Evolutionary conservation across 2,113 vertebrate species (phyloP).

Genomic region (Osmerus mordax): DNA sequence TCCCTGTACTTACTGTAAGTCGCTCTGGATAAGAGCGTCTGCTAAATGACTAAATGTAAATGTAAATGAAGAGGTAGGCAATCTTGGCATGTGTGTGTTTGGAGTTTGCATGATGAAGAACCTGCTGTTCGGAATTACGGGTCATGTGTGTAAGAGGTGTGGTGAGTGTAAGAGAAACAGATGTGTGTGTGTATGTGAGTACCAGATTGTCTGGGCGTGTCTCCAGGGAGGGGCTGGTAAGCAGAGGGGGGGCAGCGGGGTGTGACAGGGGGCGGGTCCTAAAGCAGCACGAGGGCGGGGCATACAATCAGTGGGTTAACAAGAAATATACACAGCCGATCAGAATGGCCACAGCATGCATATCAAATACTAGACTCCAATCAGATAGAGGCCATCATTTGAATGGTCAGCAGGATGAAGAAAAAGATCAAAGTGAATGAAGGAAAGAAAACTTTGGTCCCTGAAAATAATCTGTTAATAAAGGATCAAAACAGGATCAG

Average conservation of each 20-base stretch:
- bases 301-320: constrained; percentile 11
- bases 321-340: constrained; percentile 16
- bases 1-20: no score
- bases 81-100: background rate
- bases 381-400: constrained; percentile 15
- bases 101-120: no score
- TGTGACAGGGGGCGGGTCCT: background rate
- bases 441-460: no score
- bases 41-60: no score
- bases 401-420: background rate
- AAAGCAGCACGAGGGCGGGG: constrained; percentile 22
- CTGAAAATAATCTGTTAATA: no score
- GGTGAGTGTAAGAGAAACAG: constrained; percentile 48
- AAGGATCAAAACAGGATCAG: no score
- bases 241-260: constrained; percentile 20
- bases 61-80: background rate
- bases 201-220: constrained; percentile 20
- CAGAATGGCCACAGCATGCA: constrained; percentile 5
- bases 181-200: constrained; percentile 40
- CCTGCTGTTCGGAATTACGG: no score
- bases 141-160: constrained; percentile 9
- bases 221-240: background rate
- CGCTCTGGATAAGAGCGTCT: no score
- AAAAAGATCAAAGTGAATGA: background rate
- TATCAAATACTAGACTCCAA: constrained; percentile 10